Evolutionary conservation across 2,113 vertebrate genomes (phyloP).

Genomic region (Scopus umbretta): DNA sequence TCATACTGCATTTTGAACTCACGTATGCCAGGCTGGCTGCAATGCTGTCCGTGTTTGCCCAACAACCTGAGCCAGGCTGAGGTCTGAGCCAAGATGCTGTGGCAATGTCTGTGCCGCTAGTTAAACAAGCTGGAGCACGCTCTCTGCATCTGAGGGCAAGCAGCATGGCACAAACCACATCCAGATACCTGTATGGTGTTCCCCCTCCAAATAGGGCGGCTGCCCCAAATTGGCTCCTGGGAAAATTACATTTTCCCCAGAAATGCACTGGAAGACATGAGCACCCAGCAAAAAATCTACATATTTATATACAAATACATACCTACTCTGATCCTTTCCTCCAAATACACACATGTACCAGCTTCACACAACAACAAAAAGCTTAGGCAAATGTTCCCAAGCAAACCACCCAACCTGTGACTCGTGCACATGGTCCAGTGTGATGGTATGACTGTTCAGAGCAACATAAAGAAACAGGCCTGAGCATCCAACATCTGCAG

Average conservation of each 20-base stretch:
- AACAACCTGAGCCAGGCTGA: neutral
- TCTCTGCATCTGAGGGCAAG: neutral
- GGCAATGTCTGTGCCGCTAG: neutral
- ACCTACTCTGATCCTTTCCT: neutral
- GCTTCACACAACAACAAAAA: neutral
- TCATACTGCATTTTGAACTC: neutral
- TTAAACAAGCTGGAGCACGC: neutral
- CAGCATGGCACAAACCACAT: neutral
- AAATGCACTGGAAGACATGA: neutral
- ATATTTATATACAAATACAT: neutral
- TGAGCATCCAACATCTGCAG: neutral
- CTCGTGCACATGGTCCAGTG: neutral
- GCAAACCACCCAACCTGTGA: neutral
- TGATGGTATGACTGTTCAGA: neutral
- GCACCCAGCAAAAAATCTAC: neutral
- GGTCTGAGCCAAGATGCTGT: neutral
- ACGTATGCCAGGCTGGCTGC: neutral
- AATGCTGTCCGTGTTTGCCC: rapidly evolving
- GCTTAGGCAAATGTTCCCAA: neutral
- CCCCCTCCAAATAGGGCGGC: neutral
- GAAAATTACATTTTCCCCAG: neutral
- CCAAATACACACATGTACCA: neutral
- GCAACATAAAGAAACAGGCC: neutral
- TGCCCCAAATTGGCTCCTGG: neutral
- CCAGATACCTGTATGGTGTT: neutral